These are phyloP conservation scores for Oegoconia quadripuncta DNA, from an alignment of 2,888 invertebrate genomes.

Conservation along the genomic window DNA sequence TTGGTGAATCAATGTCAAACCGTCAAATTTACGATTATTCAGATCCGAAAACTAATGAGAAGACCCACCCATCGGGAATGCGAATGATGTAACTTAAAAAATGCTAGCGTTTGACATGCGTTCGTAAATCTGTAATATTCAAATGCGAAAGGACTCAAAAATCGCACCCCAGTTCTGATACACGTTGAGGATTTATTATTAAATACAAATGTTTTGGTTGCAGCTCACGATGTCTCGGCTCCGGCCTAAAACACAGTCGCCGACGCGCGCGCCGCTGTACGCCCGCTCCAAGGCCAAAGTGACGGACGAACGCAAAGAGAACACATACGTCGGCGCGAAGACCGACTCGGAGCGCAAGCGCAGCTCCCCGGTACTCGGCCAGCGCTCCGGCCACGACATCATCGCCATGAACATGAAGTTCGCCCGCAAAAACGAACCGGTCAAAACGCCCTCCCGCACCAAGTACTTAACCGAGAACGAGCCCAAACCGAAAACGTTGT, in stretches of 20 bases:
- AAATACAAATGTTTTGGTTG: conserved; percentile 24
- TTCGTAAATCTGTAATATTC: too few species aligned
- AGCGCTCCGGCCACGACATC: conserved; percentile 54
- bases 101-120: too few species aligned
- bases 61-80: too few species aligned
- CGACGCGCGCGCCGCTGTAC: conserved; percentile 55
- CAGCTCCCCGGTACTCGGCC: conserved; percentile 39
- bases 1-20: too few species aligned
- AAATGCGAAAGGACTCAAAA: too few species aligned
- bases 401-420: conserved; percentile 47
- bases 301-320: conserved; percentile 68
- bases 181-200: too few species aligned
- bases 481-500: conserved; percentile 57
- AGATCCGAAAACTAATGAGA: too few species aligned
- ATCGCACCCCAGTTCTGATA: too few species aligned
- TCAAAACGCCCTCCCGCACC: conserved; percentile 47
- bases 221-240: conserved; percentile 67
- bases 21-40: too few species aligned
- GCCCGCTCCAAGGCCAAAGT: conserved; percentile 60
- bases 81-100: too few species aligned
- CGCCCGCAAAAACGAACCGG: conserved; percentile 55
- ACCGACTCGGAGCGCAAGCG: conserved; percentile 49
- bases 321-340: conserved; percentile 62
- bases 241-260: conserved; percentile 59
- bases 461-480: conserved; percentile 55